phyloP scores from a whole-genome alignment of 1,140 invertebrate species.

The Hermatobates lingyangjiaoensis region DNA sequence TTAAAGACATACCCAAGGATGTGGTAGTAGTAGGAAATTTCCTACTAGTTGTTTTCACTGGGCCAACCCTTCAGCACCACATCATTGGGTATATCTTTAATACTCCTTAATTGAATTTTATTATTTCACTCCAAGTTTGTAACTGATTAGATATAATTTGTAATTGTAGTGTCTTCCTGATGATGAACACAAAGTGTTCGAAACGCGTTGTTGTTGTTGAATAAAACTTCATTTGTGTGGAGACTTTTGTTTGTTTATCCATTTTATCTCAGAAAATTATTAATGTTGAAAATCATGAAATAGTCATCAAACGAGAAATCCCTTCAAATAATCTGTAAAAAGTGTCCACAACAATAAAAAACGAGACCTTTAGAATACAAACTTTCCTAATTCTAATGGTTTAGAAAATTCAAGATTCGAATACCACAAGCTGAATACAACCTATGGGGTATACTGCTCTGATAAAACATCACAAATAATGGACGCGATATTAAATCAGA shows the following conservation, averaged over 20 bases:
- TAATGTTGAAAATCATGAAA: background rate
- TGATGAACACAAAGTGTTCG: too few relatives aligned
- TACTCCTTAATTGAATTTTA: too few relatives aligned
- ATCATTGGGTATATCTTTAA: too few relatives aligned
- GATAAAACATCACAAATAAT: background rate
- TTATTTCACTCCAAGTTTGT: too few relatives aligned
- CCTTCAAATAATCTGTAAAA: background rate
- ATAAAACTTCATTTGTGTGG: too few relatives aligned
- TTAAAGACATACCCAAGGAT: too few relatives aligned
- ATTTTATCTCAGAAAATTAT: background rate
- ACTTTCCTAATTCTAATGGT: background rate
- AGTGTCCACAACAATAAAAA: background rate
- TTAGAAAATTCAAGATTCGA: background rate
- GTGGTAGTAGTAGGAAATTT: too few relatives aligned
- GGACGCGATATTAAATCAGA: conserved; percentile 1
- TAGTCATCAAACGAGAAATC: background rate
- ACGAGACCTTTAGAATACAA: background rate
- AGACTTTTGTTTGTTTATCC: background rate
- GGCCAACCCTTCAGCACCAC: too few relatives aligned
- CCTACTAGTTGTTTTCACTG: too few relatives aligned
- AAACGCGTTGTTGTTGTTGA: too few relatives aligned
- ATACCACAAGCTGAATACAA: background rate
- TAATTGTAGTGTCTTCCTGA: too few relatives aligned
- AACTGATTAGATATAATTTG: too few relatives aligned
- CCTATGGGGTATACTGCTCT: conserved; percentile 5